A percentile compares a stretch with the other conserved stretches of the same genome.
Conservation (phyloP, 1,140 invertebrate species). For the Temnothorax curvispinosus region DNA sequence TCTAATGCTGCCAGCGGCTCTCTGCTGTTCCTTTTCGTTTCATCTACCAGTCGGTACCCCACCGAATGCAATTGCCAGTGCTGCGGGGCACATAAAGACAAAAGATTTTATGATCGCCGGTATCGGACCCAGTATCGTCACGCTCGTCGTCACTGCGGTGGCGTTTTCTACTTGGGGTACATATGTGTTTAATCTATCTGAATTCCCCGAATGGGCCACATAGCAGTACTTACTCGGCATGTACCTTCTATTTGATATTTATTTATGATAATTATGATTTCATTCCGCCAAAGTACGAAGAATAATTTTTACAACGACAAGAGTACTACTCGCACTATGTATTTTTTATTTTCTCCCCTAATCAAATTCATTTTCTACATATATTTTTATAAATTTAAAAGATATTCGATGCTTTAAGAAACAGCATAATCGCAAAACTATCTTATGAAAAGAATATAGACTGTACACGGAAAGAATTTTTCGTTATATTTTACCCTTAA, state of each 20-base stretch:
- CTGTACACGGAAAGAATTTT: background rate
- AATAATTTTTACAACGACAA: background rate
- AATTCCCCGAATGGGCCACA: slow-evolving; percentile 86
- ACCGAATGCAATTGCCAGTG: slow-evolving; percentile 97
- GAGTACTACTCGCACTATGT: background rate
- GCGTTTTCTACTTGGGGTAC: slow-evolving; percentile 90
- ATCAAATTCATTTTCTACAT: slow-evolving; percentile 4
- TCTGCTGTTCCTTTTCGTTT: slow-evolving; percentile 88
- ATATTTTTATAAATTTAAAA: background rate
- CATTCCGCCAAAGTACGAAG: background rate
- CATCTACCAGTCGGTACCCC: slow-evolving; percentile 94
- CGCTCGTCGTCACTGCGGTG: slow-evolving; percentile 88
- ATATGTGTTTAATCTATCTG: slow-evolving; percentile 86
- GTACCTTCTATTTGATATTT: background rate
- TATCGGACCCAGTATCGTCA: slow-evolving; percentile 92
- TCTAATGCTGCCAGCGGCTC: slow-evolving; percentile 89
- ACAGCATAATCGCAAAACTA: background rate
- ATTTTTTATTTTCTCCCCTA: background rate
- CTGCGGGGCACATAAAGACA: slow-evolving; percentile 91
- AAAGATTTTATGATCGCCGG: slow-evolving; percentile 93
- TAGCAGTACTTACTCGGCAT: background rate
- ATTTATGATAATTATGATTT: background rate
- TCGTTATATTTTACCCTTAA: too few species aligned
- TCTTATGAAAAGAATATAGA: background rate
- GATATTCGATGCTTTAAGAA: background rate